These are phyloP conservation scores for Takifugu rubripes DNA, from an alignment of 2,797 vertebrate genomes.

Conservation along the genomic window DNA sequence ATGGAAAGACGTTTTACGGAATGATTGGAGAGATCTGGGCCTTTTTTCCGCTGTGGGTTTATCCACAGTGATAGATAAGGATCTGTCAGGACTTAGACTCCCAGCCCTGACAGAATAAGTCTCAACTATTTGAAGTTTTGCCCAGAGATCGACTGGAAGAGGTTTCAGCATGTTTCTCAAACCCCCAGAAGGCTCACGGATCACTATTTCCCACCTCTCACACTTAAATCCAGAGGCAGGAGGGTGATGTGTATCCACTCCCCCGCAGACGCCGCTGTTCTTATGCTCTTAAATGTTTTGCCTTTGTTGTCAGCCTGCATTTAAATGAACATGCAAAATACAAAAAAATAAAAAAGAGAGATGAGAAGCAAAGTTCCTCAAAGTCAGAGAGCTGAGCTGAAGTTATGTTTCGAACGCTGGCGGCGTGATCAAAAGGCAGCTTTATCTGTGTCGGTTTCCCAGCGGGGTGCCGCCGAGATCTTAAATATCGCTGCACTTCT, in stretches of 20 bases:
- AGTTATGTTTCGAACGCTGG: conserved; percentile 22
- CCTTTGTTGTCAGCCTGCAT: conserved; percentile 16
- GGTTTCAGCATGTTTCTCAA: not conserved
- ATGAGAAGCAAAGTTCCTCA: conserved; percentile 20
- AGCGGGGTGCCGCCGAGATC: conserved; percentile 19
- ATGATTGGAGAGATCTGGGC: not conserved
- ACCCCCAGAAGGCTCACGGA: not conserved
- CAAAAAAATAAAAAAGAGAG: not conserved
- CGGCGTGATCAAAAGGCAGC: conserved; percentile 19
- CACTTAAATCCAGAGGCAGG: not conserved
- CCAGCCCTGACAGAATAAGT: not conserved
- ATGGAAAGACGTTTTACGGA: not conserved
- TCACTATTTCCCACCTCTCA: not conserved
- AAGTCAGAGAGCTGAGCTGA: conserved; percentile 28
- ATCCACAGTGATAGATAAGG: not conserved
- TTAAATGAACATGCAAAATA: conserved; percentile 8
- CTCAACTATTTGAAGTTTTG: conserved; percentile 13
- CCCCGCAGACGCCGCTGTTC: no score
- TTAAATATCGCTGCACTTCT: not conserved
- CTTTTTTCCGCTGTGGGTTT: no score
- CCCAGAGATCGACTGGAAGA: not conserved
- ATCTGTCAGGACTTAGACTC: conserved; percentile 2
- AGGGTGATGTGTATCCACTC: not conserved
- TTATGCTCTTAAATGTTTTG: not conserved
- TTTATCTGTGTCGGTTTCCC: conserved; percentile 32